A percentile compares a stretch with the other conserved stretches of the same genome.
These are phyloP conservation scores for Misgurnus mizolepis DNA, from an alignment of 2,113 vertebrate genomes.

Conservation along the genomic window DNA sequence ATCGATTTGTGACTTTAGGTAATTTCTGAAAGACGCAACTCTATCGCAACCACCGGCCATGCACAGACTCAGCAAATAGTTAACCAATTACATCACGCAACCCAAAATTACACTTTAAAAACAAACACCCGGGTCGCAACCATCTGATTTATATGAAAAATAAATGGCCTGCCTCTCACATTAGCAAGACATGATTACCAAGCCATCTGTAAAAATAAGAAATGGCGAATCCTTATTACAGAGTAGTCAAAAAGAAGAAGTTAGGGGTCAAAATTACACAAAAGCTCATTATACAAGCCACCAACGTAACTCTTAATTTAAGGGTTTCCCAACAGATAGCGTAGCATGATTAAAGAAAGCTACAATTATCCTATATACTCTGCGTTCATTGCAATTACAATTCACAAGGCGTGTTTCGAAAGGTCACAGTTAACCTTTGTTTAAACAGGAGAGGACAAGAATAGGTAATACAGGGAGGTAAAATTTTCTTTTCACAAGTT, in stretches of 20 bases:
- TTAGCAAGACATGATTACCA: background rate
- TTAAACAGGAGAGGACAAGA: no score
- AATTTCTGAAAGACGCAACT: conserved; percentile 18
- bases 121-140: background rate
- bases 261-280: conserved; percentile 44
- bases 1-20: conserved; percentile 27
- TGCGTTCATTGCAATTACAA: conserved; percentile 23
- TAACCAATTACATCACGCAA: background rate
- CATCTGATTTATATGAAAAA: conserved; percentile 22
- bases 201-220: conserved; percentile 40
- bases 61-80: conserved; percentile 3
- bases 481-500: no score
- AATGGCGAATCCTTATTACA: conserved; percentile 10
- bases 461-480: no score
- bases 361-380: conserved; percentile 47
- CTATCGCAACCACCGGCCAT: background rate
- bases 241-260: conserved; percentile 24
- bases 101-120: conserved; percentile 22
- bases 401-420: background rate
- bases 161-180: conserved; percentile 10
- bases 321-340: conserved; percentile 46
- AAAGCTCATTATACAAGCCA: conserved; percentile 40
- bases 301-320: conserved; percentile 49
- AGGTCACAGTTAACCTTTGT: background rate
- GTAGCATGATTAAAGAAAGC: conserved; percentile 49